Evolutionary conservation across 1,140 invertebrate species (phyloP).

Genomic region (Aethina tumida): DNA sequence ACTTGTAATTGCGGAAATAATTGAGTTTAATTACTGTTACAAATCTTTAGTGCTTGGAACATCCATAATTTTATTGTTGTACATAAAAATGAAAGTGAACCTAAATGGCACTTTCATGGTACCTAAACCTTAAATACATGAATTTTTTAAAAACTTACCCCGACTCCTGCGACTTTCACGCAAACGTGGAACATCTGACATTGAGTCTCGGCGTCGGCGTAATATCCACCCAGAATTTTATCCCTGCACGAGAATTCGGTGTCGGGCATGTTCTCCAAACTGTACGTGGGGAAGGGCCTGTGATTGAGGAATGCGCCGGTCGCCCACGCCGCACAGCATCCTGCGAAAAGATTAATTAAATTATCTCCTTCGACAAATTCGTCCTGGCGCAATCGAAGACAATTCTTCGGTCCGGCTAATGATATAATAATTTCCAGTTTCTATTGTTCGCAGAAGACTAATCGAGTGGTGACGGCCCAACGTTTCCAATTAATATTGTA

Average conservation of each 20-base stretch:
- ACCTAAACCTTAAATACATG: no score
- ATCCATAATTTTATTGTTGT: no score
- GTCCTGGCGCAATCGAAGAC: not conserved
- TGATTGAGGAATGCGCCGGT: constrained; percentile 32
- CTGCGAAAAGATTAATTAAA: constrained; percentile 19
- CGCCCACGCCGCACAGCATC: constrained; percentile 23
- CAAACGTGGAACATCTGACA: constrained; percentile 91
- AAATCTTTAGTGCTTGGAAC: no score
- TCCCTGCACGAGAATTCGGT: constrained; percentile 78
- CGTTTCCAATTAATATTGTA: not conserved
- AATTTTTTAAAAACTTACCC: constrained; percentile 46
- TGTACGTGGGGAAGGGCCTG: constrained; percentile 59
- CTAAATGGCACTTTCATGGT: no score
- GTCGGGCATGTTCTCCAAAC: constrained; percentile 69
- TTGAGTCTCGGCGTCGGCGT: constrained; percentile 81
- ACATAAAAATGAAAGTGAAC: no score
- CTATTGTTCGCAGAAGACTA: not conserved
- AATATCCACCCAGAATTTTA: constrained; percentile 83
- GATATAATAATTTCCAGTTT: not conserved
- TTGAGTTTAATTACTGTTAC: no score
- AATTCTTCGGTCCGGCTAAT: not conserved
- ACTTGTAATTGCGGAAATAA: no score
- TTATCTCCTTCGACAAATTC: not conserved
- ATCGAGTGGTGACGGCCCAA: not conserved
- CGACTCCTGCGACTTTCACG: constrained; percentile 66